Base-by-base conservation (phyloP, 2,888 invertebrate species). In the Lasioglossum figueresi region DNA sequence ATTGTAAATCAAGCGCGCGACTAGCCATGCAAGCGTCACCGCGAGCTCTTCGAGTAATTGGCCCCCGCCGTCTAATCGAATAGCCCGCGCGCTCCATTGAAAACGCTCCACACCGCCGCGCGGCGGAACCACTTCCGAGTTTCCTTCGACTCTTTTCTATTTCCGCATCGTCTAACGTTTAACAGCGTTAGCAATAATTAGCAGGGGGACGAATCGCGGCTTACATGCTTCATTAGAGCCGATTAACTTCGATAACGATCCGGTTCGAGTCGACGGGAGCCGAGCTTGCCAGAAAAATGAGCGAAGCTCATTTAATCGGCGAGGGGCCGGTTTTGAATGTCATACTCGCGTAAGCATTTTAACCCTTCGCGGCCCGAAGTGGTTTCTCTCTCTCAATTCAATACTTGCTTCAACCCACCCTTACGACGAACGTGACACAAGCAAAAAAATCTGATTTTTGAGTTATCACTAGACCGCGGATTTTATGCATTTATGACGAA, bases 41-140 rank as follows among this genome's bases (percentile, higher is more conserved):
- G 71, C 85, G 78, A 86, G 84, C 86, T 89, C 85, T 80, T 84
- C 87, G 84, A 82, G 87, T 91, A 92, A 92, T 92, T 92, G 89
- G 89, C 89, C 85, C 83, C 80, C 68, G 78, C 85, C 84, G 76
- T 88, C 76, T 88, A 91, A 91, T 90, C 88, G 88, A 91, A 88
- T 86, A 83, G 76, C 70, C 82, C 82, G 31, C 73, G 82, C 71
- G 82, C 76, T 73, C 79, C 80, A 84, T 85, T 90, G 79, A 85
- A 85, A 88, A 56, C 85, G 82, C 76, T 34, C 34, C 34, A 23
- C 19, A 10, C 23, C 37, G 70, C 14, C 70, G 45, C 66, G 40
- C 75, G 23, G 76, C 80, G 23, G 31, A 27, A 27, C 76, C 40
- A 31, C 76, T 66, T 70, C 48, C 71, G 59, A 66, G 71, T 66